Conservation (phyloP, 2,888 invertebrate genomes). For the Disparrhopalites patrizii region DNA sequence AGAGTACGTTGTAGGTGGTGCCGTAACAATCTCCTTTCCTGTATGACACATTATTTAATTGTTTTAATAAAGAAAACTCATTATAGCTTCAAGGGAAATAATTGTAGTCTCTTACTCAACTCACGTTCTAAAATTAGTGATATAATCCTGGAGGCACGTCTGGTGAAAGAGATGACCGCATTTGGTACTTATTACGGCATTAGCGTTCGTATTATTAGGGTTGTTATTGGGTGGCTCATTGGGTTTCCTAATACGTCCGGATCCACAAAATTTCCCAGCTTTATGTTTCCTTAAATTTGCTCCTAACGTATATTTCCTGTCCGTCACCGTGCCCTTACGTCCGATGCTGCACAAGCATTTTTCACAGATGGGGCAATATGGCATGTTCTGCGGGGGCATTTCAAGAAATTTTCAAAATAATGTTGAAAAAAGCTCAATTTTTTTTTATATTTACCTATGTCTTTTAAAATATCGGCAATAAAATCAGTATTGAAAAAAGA, state of each 20-base stretch:
- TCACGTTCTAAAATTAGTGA: conserved; percentile 20
- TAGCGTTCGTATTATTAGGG: not conserved
- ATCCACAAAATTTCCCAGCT: not conserved
- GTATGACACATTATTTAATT: too few relatives aligned
- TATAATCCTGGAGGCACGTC: conserved; percentile 8
- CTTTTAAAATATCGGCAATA: too few relatives aligned
- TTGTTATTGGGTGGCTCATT: too few relatives aligned
- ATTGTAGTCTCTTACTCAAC: too few relatives aligned
- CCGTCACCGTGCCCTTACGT: not conserved
- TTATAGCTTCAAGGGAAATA: too few relatives aligned
- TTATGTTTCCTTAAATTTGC: conserved; percentile 6
- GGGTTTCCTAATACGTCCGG: not conserved
- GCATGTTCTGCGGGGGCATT: conserved; percentile 10
- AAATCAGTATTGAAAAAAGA: too few relatives aligned
- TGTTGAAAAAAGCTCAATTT: too few relatives aligned
- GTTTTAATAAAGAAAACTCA: too few relatives aligned
- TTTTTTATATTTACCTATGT: too few relatives aligned
- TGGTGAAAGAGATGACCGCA: conserved; percentile 24
- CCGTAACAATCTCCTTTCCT: conserved; percentile 24
- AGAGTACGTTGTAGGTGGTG: conserved; percentile 12
- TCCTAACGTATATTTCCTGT: conserved; percentile 3
- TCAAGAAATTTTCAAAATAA: not conserved
- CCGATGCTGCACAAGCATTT: conserved; percentile 13
- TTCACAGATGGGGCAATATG: conserved; percentile 23
- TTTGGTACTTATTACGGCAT: conserved; percentile 1